Percentiles rank a stretch among this genome's conserved stretches.
These are phyloP conservation scores for Heliconius hewitsoni DNA, from an alignment of 1,140 invertebrate species.

Conservation along the genomic window DNA sequence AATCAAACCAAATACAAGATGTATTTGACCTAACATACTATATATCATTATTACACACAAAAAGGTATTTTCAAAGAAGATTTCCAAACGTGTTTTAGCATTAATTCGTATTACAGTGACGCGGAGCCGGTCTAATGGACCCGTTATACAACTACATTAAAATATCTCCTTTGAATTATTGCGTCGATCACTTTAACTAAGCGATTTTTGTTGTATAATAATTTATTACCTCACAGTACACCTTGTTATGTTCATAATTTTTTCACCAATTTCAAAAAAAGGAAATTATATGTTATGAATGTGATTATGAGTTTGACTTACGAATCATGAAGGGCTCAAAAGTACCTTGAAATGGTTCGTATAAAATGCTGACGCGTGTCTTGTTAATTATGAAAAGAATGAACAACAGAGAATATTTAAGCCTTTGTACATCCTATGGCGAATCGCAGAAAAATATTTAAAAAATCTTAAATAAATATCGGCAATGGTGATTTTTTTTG, in stretches of 20 bases:
- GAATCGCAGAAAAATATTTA: no score
- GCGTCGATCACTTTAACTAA: background rate
- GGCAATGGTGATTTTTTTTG: background rate
- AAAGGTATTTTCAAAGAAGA: background rate
- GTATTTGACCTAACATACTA: background rate
- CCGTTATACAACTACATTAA: background rate
- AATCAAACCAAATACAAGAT: background rate
- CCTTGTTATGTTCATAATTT: no score
- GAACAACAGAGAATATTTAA: no score
- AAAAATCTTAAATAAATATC: no score
- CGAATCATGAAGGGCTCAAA: no score
- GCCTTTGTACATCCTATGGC: no score
- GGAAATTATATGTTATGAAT: no score
- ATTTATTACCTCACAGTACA: no score
- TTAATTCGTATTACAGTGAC: slow-evolving; percentile 6
- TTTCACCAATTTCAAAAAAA: no score
- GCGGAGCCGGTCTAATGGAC: slow-evolving; percentile 3
- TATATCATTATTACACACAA: background rate
- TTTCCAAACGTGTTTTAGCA: background rate
- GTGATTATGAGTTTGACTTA: no score
- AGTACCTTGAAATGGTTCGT: no score
- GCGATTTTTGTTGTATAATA: background rate
- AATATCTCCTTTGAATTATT: background rate
- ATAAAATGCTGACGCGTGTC: background rate
- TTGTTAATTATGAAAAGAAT: background rate